phyloP scores from a whole-genome alignment of 1,140 invertebrate species.

The Chymomyza costata region DNA sequence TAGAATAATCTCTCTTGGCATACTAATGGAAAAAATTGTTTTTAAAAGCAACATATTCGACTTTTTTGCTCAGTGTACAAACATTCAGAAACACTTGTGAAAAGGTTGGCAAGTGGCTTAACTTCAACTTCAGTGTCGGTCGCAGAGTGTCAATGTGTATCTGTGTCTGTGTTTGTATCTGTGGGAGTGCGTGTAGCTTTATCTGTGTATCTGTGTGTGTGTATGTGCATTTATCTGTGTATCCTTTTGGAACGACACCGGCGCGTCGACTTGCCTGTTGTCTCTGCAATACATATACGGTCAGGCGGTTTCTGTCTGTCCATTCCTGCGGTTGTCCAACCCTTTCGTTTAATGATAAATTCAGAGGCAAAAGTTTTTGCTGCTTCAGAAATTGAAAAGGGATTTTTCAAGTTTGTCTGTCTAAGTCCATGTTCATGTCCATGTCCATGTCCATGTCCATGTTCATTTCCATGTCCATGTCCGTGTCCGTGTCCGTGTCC shows the following conservation, averaged over 20 bases:
- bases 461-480: conserved; percentile 3
- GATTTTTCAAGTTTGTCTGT: conserved; percentile 16
- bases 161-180: not conserved
- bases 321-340: conserved; percentile 2
- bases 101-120: too few species aligned
- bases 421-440: not conserved
- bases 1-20: too few species aligned
- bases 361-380: conserved; percentile 16
- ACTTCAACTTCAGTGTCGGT: too few species aligned
- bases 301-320: not conserved
- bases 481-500: not conserved
- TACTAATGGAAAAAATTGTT: too few species aligned
- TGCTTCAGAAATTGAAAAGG: conserved; percentile 22
- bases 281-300: not conserved
- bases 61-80: too few species aligned
- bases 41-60: too few species aligned
- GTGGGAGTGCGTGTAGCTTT: too few species aligned
- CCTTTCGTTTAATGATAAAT: conserved; percentile 26
- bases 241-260: not conserved
- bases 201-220: conserved; percentile 1
- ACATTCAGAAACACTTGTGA: too few species aligned
- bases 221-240: not conserved
- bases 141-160: not conserved
- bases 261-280: too few species aligned
- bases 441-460: not conserved